Evolutionary conservation across 2,888 invertebrate genomes (phyloP).

Genomic region (Tetheella fluctuosa): DNA sequence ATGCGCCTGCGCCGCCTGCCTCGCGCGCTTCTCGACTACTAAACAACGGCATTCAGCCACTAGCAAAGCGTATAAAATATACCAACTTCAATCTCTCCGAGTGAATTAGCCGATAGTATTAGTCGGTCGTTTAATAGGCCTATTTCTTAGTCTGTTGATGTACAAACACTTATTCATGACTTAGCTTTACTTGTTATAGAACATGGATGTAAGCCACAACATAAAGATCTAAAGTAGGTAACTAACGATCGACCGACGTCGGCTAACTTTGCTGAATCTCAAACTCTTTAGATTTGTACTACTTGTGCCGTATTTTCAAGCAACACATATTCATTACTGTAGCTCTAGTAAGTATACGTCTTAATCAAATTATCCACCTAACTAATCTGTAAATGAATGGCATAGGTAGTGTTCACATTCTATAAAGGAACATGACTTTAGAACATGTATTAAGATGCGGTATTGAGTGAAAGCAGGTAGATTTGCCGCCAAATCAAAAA

Average conservation of each 20-base stretch:
- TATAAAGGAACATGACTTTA: background rate
- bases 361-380: background rate
- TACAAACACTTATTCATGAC: background rate
- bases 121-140: background rate
- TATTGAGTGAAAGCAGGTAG: constrained; percentile 5
- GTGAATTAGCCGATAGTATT: background rate
- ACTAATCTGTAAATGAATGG: background rate
- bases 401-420: background rate
- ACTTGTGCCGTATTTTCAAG: background rate
- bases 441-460: background rate
- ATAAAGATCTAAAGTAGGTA: background rate
- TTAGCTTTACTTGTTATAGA: background rate
- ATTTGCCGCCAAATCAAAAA: constrained; percentile 8
- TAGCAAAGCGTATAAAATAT: constrained; percentile 8
- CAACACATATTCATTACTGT: background rate
- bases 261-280: background rate
- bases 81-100: constrained; percentile 12
- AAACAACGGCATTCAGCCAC: constrained; percentile 50
- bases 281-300: background rate
- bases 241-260: background rate
- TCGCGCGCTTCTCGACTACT: constrained; percentile 64
- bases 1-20: constrained; percentile 63
- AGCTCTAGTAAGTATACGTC: background rate
- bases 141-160: background rate
- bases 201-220: background rate